phyloP scores from a whole-genome alignment of 37 sponge, comb jelly and placozoan species.

The Tethya wilhelma region DNA sequence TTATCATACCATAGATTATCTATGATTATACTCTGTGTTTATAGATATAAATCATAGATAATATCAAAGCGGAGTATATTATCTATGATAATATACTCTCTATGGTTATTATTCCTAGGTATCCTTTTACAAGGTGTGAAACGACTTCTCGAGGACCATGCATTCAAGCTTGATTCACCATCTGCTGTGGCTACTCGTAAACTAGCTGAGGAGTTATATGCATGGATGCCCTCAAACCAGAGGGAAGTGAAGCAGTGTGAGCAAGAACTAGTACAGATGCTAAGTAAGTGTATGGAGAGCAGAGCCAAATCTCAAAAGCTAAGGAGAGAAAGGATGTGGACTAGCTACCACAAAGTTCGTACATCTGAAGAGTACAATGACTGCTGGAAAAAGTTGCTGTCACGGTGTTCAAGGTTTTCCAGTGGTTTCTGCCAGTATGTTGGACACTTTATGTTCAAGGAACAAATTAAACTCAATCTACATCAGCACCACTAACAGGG shows the following conservation, averaged over 20 bases:
- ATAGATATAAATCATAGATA: neutral
- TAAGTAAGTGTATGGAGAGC: neutral
- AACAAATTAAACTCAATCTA: neutral
- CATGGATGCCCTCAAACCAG: neutral
- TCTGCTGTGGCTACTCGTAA: neutral
- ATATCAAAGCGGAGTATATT: too few species aligned
- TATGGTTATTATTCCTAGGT: too few species aligned
- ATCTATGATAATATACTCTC: too few species aligned
- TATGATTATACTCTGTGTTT: neutral
- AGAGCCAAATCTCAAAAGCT: neutral
- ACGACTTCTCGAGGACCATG: neutral
- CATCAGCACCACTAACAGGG: neutral
- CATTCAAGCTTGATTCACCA: neutral
- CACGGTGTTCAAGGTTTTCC: neutral
- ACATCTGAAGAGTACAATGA: neutral
- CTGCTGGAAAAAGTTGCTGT: neutral
- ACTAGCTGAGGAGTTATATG: neutral
- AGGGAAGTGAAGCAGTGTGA: neutral
- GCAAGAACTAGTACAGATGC: neutral
- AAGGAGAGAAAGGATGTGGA: conserved; percentile 11
- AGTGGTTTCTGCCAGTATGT: neutral
- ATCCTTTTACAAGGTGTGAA: neutral
- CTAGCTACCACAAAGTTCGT: neutral
- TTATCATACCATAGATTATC: neutral
- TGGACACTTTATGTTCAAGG: neutral